Evolutionary conservation across 2,797 vertebrate genomes (phyloP).

Genomic region (Limnodromus scolopaceus): DNA sequence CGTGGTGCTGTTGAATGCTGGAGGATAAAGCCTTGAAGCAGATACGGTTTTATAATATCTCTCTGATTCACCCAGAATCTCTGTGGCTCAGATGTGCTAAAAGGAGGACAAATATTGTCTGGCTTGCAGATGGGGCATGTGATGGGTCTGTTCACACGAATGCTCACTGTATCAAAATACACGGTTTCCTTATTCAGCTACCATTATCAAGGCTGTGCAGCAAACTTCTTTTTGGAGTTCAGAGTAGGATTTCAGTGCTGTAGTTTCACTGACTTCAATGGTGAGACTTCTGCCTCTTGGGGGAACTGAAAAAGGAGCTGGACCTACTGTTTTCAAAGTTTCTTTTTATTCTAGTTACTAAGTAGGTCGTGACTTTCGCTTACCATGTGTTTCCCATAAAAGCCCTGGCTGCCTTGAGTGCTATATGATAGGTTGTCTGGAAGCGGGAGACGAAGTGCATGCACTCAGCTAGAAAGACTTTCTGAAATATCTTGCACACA

Average conservation of each 20-base stretch:
- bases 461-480: constrained; percentile 5
- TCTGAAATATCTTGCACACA: constrained; percentile 36
- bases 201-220: not conserved
- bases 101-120: not conserved
- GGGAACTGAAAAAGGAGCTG: not conserved
- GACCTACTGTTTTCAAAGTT: not conserved
- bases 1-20: not conserved
- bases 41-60: not conserved
- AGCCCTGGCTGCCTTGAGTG: constrained; percentile 53
- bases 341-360: constrained; percentile 25
- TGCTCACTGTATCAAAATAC: not conserved
- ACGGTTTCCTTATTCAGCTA: not conserved
- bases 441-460: constrained; percentile 58
- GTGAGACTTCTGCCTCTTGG: not conserved
- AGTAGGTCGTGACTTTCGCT: not conserved
- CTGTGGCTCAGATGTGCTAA: not conserved
- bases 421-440: constrained; percentile 59
- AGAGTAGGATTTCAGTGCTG: not conserved
- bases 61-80: not conserved
- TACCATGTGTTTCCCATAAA: constrained; percentile 77
- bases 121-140: not conserved
- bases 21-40: not conserved
- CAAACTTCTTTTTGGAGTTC: not conserved
- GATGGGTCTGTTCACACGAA: not conserved
- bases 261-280: not conserved